Evolutionary conservation across 2,888 invertebrate genomes (phyloP), one percentile per base, ranked within the genome.

Genomic region (Lampropteryx suffumata): DNA sequence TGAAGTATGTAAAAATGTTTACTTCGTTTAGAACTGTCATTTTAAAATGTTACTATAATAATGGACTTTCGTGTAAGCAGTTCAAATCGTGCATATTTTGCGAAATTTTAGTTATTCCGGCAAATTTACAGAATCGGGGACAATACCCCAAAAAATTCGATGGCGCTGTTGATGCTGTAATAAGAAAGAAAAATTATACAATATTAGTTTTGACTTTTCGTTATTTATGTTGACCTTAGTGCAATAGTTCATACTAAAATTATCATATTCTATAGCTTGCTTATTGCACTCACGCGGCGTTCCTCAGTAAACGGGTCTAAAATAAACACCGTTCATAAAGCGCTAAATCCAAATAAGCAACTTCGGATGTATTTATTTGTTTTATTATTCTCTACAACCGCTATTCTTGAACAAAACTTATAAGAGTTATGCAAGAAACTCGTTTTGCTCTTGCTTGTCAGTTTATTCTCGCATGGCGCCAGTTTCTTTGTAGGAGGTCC

Each of bases 301-400:
- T 30, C 34, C 40, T 55, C 41, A 53, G 52, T 55, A 61, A 60
- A 55, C 55, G 50, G 32, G 9, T 59, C 48, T 50, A 65, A 64
- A 71, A 71, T 71, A 75, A 76, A 77, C 77, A 75, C 57, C 61
- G 62, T 67, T 60, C 59, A 70, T 65, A 67, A 66, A 63, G 30
- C 53, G 57, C 56, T 66, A 49, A 55, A 63, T 62, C 65, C 63
- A 73, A 76, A 72, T 65, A 76, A 71, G 71, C 66, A 55, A 35
- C 14, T 41, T 24, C 11, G 24, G 52, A 47, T 50, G 34, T 59
- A 59, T 59, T 59, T 61, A 61, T 61, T 57, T 59, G 55, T 61
- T 49, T 42, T 48, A 55, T 50, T 43, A 55, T 33, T 13, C 44
- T 55, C 40, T 51, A 55, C 35, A 47, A 24, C 27, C 39, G 52